Conservation (phyloP, 2,797 vertebrate species). For the Cyclura pinguis region DNA sequence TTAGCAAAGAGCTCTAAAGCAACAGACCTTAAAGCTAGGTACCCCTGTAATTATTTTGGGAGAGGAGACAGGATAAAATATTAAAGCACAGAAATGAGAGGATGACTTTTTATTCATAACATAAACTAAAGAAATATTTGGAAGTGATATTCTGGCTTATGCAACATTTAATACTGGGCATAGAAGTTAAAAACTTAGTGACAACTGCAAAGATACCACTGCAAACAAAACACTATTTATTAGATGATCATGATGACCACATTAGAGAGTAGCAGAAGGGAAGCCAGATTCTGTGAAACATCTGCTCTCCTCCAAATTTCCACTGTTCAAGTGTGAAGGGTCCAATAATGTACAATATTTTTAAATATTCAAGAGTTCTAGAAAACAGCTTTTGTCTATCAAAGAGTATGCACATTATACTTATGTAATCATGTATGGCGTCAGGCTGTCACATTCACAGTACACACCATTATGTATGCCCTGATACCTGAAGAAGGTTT, state of each 20-base stretch:
- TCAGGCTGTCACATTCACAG: too few species aligned
- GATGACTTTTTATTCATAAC: conserved; percentile 37
- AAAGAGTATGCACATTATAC: too few species aligned
- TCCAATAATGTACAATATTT: not conserved
- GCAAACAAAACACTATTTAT: not conserved
- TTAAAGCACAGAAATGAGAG: conserved; percentile 32
- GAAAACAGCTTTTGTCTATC: too few species aligned
- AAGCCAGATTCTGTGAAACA: rapidly evolving
- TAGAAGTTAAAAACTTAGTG: not conserved
- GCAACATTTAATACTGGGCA: conserved; percentile 11
- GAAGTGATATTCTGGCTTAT: conserved; percentile 8
- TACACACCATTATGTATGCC: too few species aligned
- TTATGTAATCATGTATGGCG: too few species aligned
- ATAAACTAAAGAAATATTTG: conserved; percentile 30
- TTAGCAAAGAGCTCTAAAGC: too few species aligned
- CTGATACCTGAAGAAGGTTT: too few species aligned
- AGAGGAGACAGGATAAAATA: conserved; percentile 47
- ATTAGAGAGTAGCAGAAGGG: rapidly evolving
- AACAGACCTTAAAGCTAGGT: too few species aligned
- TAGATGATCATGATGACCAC: not conserved
- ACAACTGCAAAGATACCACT: not conserved
- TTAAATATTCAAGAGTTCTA: too few species aligned
- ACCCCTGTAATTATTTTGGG: conserved; percentile 33
- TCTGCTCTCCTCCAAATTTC: not conserved
- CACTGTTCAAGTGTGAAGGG: not conserved